A percentile compares a stretch with the other conserved stretches of the same genome.
These are phyloP conservation scores for Enteromius anoplus DNA, from an alignment of 2,797 vertebrate genomes.

Conservation along the genomic window DNA sequence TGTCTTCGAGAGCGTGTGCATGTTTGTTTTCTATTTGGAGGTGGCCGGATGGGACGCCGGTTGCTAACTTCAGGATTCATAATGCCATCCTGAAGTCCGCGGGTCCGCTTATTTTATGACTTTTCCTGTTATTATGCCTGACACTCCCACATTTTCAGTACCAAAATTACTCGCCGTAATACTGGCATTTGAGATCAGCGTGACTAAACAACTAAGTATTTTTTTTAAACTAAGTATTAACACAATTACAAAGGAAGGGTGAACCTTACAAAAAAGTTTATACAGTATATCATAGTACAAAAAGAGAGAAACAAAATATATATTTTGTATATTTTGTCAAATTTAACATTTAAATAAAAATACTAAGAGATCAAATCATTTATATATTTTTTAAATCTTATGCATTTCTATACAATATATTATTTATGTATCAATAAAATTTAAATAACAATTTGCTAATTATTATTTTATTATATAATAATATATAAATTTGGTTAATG, in stretches of 20 bases:
- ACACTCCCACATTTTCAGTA: conserved; percentile 6
- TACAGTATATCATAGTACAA: neutral
- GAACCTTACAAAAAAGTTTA: neutral
- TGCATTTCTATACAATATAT: neutral
- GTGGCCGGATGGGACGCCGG: neutral
- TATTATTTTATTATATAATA: neutral
- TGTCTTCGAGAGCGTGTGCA: neutral
- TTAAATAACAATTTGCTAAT: neutral
- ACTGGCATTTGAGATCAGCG: neutral
- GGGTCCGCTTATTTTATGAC: conserved; percentile 3
- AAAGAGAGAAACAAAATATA: neutral
- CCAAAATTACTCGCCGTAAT: neutral
- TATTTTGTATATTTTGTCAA: neutral
- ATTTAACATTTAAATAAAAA: neutral
- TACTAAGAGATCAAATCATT: too few relatives aligned
- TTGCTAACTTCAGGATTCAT: conserved; percentile 27
- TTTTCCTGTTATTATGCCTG: conserved; percentile 4
- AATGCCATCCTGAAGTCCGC: conserved; percentile 33
- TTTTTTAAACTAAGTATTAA: neutral
- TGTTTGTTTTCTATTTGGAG: conserved; percentile 36
- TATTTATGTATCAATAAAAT: neutral
- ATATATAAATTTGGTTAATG: neutral
- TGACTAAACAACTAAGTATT: neutral
- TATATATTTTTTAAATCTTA: neutral
- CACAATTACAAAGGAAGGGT: neutral